Percentiles rank a stretch among this genome's conserved stretches.
Conservation (phyloP, 2,797 vertebrate species). For the Serranus cabrilla region DNA sequence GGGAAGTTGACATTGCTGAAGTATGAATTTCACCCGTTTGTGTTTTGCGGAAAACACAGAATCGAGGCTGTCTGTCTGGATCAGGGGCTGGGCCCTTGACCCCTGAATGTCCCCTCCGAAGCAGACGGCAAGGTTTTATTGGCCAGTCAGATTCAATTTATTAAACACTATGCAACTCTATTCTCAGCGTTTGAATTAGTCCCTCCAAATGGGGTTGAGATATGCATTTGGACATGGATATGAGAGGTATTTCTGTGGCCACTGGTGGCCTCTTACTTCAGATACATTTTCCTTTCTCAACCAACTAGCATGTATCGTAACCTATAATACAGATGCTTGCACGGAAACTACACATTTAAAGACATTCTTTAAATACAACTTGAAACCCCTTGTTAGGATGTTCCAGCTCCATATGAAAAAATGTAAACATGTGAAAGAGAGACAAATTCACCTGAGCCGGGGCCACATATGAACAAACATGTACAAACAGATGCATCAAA, state of each 20-base stretch:
- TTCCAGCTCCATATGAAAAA: constrained; percentile 9
- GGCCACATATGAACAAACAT: background rate
- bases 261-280: constrained; percentile 2
- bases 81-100: constrained; percentile 74
- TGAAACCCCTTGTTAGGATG: background rate
- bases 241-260: constrained; percentile 26
- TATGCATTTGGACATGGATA: constrained; percentile 43
- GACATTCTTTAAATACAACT: background rate
- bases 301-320: constrained; percentile 4
- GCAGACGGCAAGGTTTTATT: constrained; percentile 72
- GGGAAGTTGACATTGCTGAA: constrained; percentile 84
- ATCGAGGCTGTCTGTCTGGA: constrained; percentile 76
- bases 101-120: constrained; percentile 68
- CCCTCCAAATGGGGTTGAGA: constrained; percentile 48
- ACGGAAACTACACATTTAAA: constrained; percentile 2
- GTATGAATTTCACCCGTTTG: constrained; percentile 83
- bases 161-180: constrained; percentile 70
- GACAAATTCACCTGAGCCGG: background rate
- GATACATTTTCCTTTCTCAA: background rate
- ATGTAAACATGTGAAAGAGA: background rate
- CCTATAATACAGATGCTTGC: constrained; percentile 6
- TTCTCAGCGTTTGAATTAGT: constrained; percentile 52
- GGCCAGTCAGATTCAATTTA: constrained; percentile 81
- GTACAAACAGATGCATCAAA: constrained; percentile 13
- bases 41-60: constrained; percentile 83